Conservation (phyloP, 2,797 vertebrate species). For the Orientallactaga sibirica region DNA sequence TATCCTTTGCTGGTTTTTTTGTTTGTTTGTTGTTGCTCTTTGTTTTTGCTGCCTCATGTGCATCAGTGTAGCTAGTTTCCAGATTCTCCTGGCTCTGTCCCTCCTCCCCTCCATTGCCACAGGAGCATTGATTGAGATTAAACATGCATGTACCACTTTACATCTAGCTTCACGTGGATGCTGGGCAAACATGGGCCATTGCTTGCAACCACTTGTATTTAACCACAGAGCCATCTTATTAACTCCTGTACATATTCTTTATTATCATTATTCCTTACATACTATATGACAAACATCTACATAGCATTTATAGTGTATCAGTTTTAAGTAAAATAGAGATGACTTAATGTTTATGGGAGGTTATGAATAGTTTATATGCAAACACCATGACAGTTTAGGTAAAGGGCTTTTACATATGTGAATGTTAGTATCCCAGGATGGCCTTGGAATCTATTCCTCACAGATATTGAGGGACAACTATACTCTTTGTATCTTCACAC, state of each 20-base stretch:
- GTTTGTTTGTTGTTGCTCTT: too few species aligned
- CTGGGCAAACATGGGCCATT: too few species aligned
- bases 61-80: too few species aligned
- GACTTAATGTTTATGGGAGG: background rate
- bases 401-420: background rate
- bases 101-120: too few species aligned
- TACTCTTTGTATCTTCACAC: background rate
- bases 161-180: too few species aligned
- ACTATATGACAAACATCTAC: background rate
- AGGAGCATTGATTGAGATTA: too few species aligned
- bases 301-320: background rate
- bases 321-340: background rate
- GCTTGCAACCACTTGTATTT: too few species aligned
- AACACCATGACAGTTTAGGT: background rate
- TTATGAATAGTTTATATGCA: background rate
- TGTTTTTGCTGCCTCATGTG: too few species aligned
- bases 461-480: background rate
- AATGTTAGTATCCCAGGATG: background rate
- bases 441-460: background rate
- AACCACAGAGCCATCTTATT: too few species aligned
- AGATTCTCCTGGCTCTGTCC: too few species aligned
- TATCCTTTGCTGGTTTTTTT: too few species aligned
- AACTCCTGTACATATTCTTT: background rate
- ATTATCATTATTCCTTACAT: background rate
- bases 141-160: too few species aligned